Conservation (phyloP, 1,140 invertebrate genomes). For the Dreissena polymorpha region DNA sequence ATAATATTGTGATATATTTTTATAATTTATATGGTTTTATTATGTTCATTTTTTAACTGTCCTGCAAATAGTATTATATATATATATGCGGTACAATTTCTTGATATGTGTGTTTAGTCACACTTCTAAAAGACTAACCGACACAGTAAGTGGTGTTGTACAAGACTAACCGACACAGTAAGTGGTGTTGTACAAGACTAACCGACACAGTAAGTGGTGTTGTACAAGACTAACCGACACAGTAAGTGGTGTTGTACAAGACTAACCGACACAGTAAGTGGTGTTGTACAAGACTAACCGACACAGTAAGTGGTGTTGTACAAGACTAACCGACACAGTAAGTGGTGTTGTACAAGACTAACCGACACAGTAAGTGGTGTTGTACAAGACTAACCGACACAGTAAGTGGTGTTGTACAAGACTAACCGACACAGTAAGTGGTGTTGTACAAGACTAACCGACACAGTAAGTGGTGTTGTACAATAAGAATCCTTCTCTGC, state of each 20-base stretch:
- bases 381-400: too few relatives aligned
- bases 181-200: constrained; percentile 70
- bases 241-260: constrained; percentile 71
- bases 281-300: constrained; percentile 73
- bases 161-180: constrained; percentile 69
- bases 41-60: too few relatives aligned
- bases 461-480: constrained; percentile 67
- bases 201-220: constrained; percentile 67
- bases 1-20: too few relatives aligned
- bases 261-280: constrained; percentile 63
- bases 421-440: too few relatives aligned
- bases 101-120: too few relatives aligned
- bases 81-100: too few relatives aligned
- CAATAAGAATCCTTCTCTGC: constrained; percentile 72
- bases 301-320: constrained; percentile 64
- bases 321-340: too few relatives aligned
- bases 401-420: too few relatives aligned
- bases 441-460: constrained; percentile 13
- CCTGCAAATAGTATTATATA: too few relatives aligned
- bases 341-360: too few relatives aligned
- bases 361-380: too few relatives aligned
- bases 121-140: constrained; percentile 11
- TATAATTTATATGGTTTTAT: neutral
- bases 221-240: constrained; percentile 66
- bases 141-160: constrained; percentile 67